Evolutionary conservation across 2,113 vertebrate species (phyloP).

Genomic region (Xyrauchen texanus): DNA sequence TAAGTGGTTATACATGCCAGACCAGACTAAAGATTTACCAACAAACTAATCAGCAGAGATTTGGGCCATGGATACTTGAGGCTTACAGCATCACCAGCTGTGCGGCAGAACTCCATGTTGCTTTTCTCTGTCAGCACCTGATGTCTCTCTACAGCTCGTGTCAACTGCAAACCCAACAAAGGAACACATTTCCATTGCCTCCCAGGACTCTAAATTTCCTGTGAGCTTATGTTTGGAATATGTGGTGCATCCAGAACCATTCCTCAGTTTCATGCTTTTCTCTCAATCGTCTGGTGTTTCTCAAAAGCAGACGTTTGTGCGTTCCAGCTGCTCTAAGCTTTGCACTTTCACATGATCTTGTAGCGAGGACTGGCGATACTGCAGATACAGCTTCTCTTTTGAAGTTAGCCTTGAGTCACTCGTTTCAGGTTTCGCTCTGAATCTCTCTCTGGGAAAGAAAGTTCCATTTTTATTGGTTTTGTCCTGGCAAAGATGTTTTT

Average conservation of each 20-base stretch:
- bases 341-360: not conserved
- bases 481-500: slow-evolving; percentile 53
- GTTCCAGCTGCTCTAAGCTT: not conserved
- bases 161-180: not conserved
- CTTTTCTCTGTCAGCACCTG: not conserved
- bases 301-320: not conserved
- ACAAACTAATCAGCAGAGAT: slow-evolving; percentile 1
- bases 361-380: not conserved
- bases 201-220: slow-evolving; percentile 11
- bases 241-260: not conserved
- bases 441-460: not conserved
- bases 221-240: not conserved
- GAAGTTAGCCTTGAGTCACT: too few species aligned
- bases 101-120: not conserved
- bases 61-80: not conserved
- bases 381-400: too few species aligned
- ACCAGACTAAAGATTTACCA: slow-evolving; percentile 12
- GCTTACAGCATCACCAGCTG: slow-evolving; percentile 22
- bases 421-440: not conserved
- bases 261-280: not conserved
- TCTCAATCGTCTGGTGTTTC: slow-evolving; percentile 3
- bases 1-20: not conserved
- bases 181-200: not conserved
- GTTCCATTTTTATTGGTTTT: slow-evolving; percentile 7
- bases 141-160: not conserved